Base-by-base conservation (phyloP, 2,888 invertebrate species). In the Rosalia funebris region DNA sequence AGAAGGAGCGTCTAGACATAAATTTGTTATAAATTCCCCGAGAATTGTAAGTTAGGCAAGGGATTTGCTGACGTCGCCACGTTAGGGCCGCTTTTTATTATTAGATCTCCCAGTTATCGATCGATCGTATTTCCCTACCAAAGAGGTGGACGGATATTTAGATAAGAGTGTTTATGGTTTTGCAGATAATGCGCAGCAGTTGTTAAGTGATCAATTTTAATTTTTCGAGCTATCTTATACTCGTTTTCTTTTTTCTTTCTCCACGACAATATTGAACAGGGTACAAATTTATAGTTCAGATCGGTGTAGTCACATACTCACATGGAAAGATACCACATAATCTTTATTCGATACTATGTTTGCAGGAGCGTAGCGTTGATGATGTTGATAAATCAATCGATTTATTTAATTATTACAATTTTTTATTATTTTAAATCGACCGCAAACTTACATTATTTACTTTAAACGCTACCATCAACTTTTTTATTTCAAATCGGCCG, bases 31-130 rank as follows among this genome's bases (percentile, higher is more conserved):
- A 50, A 50, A 50, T 50, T 50, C 50, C 25, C 39, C 37, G 25
- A 25, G 50, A 50, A 50, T 50, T 57, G 57, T 57, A 57, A 50
- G 50, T 50, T 57, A 57, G 42, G 57, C 50, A 57, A 42, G 57
- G 57, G 57, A 57, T 57, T 57, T 57, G 57, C 57, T 57, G 57
- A 57, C 50, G 50, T 19, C 44, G 44, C 20, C 31, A 36, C 48
- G 56, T 47, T 44, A 42, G 50, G 32, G 17, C 32, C 34, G 42
- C 42, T 57, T 57, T 57, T 57, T 57, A 44, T 57, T 57, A 57
- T 57, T 57, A 57, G 50, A 50, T 57, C 44, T 50, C 34, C 37
- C 32, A 25, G 41, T 31, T 50, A 50, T 50, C 39, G 50, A 50
- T 50, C 39, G n/a, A 34, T 37, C 39, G 50, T 14, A 17, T 12